Evolutionary conservation across 2,797 vertebrate genomes (phyloP), one percentile per base, ranked within the genome.

Genomic region (Ispidina picta): DNA sequence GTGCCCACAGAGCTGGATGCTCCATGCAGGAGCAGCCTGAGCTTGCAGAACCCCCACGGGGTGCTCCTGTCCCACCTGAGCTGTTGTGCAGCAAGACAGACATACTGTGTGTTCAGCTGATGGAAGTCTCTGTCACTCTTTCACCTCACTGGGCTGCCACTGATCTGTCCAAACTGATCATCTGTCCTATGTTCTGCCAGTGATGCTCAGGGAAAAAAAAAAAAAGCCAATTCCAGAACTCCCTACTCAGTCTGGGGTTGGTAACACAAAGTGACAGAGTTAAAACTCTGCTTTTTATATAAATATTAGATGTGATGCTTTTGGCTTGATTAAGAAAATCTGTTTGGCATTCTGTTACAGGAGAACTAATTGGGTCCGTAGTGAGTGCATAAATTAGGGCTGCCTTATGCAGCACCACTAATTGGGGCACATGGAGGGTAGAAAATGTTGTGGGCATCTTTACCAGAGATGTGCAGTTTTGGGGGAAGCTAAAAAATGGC

Each of bases 311-410:
- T 81, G 71, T 66, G 91, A 60, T 68, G 5, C 78, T 56, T 86
- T 83, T 80, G 88, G 41, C 83, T 94, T 91, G 86, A 66, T 83
- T 41, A 49, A 56, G 84, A 66, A 86, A 89, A 91, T 92, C 77
- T 88, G 37, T 74, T 90, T 91, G 92, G 79, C 83, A 51, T 90
- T 93, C 70, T 89, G 82, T 58, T 83, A 20, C 33, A 19, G 54
- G 49, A 58, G 55, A 76, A 28, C 63, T 93, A 93, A 96, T 92
- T 95, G 86, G 88, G 90, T 88, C 94, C 4, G 0, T 17, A 76
- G 88, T 55, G 86, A 95, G 58, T 51, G 69, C 77, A 33, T 89
- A 87, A 95, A 91, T 96, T 88, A 87, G 48, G 48, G 26, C 63
- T 88, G 72, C 80, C 84, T 93, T 85, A 35, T 89, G 84, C 88